Evolutionary conservation across 2,888 invertebrate genomes (phyloP).

Genomic region (Agrypnus murinus): DNA sequence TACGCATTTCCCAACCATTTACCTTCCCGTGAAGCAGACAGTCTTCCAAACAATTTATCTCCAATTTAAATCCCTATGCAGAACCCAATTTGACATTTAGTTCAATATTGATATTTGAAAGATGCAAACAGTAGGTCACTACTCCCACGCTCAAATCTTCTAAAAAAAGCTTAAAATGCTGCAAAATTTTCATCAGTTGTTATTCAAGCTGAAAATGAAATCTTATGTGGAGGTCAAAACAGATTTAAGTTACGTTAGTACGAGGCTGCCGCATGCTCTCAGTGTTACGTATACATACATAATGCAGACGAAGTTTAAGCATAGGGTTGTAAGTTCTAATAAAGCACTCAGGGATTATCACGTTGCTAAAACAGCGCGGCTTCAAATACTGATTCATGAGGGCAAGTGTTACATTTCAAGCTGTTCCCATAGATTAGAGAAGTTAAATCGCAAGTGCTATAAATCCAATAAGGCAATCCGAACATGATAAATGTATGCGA

Average conservation of each 20-base stretch:
- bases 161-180: background rate
- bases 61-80: background rate
- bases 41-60: background rate
- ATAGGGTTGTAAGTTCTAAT: slow-evolving; percentile 34
- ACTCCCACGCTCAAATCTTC: background rate
- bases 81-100: slow-evolving; percentile 5
- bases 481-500: slow-evolving; percentile 58
- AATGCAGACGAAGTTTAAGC: slow-evolving; percentile 8
- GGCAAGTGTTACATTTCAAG: slow-evolving; percentile 53
- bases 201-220: background rate
- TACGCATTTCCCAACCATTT: background rate
- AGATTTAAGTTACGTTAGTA: background rate
- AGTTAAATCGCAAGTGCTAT: slow-evolving; percentile 54
- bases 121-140: background rate
- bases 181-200: slow-evolving; percentile 9
- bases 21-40: background rate
- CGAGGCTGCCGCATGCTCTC: background rate
- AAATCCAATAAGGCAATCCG: slow-evolving; percentile 59
- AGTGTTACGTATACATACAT: background rate
- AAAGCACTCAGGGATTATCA: slow-evolving; percentile 45
- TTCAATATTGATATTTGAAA: background rate
- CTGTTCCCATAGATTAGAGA: slow-evolving; percentile 49
- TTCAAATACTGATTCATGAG: slow-evolving; percentile 53
- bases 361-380: slow-evolving; percentile 37
- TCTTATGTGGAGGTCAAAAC: background rate